These are phyloP conservation scores for Morinoia aosen DNA, from an alignment of 2,888 invertebrate genomes.

Conservation along the genomic window DNA sequence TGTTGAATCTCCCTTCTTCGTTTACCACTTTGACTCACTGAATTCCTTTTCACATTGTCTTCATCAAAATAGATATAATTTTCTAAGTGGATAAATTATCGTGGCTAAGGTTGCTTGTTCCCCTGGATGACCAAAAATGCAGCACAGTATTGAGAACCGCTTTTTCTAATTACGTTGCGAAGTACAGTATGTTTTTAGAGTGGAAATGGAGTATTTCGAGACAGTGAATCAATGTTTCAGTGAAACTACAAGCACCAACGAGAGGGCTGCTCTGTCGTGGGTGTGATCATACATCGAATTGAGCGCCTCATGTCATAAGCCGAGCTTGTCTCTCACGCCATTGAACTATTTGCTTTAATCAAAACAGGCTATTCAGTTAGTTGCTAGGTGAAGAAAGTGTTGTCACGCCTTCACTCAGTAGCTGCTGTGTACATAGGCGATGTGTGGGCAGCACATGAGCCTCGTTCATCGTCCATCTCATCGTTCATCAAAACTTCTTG, in stretches of 20 bases:
- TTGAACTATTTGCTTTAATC: neutral
- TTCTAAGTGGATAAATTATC: neutral
- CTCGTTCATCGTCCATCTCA: neutral
- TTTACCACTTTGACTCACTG: neutral
- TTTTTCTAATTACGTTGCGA: neutral
- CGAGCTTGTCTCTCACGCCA: neutral
- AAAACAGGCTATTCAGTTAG: neutral
- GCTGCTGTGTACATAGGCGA: neutral
- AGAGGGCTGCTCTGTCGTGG: neutral
- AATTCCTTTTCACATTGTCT: neutral
- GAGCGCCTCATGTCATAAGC: neutral
- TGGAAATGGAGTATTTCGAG: neutral
- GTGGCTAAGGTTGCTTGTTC: too few species aligned
- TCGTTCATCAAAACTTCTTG: neutral
- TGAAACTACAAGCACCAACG: neutral
- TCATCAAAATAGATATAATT: neutral
- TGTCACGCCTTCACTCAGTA: neutral
- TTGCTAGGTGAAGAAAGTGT: neutral
- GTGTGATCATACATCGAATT: neutral
- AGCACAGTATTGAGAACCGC: too few species aligned
- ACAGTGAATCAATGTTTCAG: neutral
- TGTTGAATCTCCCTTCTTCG: neutral
- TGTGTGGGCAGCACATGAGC: neutral
- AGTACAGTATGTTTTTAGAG: neutral
- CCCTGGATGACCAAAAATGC: too few species aligned